phyloP scores from a whole-genome alignment of 2,888 invertebrate species.

The Phyllotreta striolata region DNA sequence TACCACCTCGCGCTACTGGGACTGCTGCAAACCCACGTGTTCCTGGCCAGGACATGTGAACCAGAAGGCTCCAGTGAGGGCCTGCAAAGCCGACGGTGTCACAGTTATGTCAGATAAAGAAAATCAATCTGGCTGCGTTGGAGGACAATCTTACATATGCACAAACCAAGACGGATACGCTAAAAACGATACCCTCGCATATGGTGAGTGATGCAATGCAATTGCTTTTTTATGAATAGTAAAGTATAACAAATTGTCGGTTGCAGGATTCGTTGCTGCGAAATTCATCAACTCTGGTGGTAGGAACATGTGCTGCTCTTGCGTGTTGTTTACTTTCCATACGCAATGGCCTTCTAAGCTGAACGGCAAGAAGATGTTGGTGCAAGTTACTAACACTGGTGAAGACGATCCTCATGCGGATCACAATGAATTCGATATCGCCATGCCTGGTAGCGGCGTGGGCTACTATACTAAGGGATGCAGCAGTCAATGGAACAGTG shows the following conservation, averaged over 20 bases:
- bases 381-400: conserved; percentile 44
- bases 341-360: conserved; percentile 25
- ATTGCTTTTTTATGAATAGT: background rate
- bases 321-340: conserved; percentile 40
- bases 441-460: conserved; percentile 26
- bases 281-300: conserved; percentile 33
- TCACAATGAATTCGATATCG: conserved; percentile 24
- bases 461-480: conserved; percentile 8
- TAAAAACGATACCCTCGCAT: conserved; percentile 41
- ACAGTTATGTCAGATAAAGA: conserved; percentile 30
- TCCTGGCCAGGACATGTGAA: conserved; percentile 39
- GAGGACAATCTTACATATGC: conserved; percentile 40
- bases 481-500: background rate
- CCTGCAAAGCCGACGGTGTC: conserved; percentile 40
- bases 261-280: conserved; percentile 40
- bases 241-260: background rate
- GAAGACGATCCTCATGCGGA: conserved; percentile 22
- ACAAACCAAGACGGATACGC: conserved; percentile 36
- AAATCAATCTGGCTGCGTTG: conserved; percentile 39
- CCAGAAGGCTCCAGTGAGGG: conserved; percentile 30
- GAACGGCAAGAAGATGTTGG: conserved; percentile 42
- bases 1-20: conserved; percentile 38
- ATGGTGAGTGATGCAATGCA: conserved; percentile 31
- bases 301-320: conserved; percentile 44
- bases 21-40: conserved; percentile 42